Base-by-base conservation (phyloP, 2,888 invertebrate species). In the Trissolcus japonicus region DNA sequence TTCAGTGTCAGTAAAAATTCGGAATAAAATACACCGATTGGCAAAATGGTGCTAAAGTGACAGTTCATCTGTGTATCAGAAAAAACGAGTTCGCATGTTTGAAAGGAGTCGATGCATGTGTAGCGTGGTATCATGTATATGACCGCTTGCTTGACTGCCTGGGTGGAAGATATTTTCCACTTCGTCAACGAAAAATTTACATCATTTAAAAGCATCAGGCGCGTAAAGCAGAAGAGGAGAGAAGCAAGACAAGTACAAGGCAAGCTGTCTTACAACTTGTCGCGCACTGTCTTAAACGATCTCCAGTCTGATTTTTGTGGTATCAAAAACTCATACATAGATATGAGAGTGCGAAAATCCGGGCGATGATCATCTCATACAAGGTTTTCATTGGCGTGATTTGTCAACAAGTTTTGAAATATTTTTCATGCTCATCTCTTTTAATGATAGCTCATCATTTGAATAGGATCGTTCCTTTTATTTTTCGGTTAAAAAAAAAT, bases 121-220 rank as follows among this genome's bases (percentile, higher is more conserved):
- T 17, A 14, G 2, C 25, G 25, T 43, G 46, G 17, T 54, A 63
- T 63, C 54, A 54, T 40, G 63, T 40, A 63, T 29, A 63, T 29
- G 59, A 43, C 43, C 54, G 57, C 60, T 54, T 68, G 68, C 53
- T 25, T 29, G 69, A 54, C 68, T 59, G 51, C 62, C 16, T 51
- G 59, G 55, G 66, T 74, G 73, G 48, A 57, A 75, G 63, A 60
- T 75, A 75, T 75, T 75, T 75, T 75, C 63, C 75, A 68, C 68
- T 53, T 68, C 67, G 75, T 59, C 63, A 57, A 50, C 68, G 62
- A 68, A 59, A 63, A 63, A 55, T 68, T 68, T 68, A 57, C 67
- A 67, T 53, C 67, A 55, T 43, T 59, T 40, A 51, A 59, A 59
- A 43, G 46, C 50, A 14, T 19, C 11, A 61, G 61, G 40, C 25